Evolutionary conservation across 1,140 invertebrate species (phyloP).

Genomic region (Pteromalus puparum): DNA sequence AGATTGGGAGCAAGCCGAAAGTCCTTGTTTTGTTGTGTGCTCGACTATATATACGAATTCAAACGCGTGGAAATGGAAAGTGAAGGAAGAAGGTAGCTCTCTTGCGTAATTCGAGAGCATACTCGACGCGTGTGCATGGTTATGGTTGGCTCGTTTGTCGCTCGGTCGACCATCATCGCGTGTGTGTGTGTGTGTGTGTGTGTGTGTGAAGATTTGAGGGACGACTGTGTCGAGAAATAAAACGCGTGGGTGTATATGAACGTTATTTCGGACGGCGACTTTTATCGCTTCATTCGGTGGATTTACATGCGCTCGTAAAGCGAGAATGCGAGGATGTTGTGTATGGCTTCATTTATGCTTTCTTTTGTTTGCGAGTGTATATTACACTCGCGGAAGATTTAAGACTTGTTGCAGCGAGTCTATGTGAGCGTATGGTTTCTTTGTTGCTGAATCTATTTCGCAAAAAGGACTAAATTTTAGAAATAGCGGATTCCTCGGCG

Average conservation of each 20-base stretch:
- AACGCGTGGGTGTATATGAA: not conserved
- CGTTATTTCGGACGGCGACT: not conserved
- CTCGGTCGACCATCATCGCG: not conserved
- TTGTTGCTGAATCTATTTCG: not conserved
- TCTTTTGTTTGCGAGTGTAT: not conserved
- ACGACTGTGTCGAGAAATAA: not conserved
- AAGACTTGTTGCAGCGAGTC: not conserved
- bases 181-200: not conserved
- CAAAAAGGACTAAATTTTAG: not conserved
- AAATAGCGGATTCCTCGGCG: not conserved
- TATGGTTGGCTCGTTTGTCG: not conserved
- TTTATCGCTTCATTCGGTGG: not conserved
- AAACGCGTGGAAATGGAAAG: conserved; percentile 69
- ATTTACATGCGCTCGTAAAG: conserved; percentile 3
- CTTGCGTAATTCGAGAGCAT: conserved; percentile 59
- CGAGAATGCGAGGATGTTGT: not conserved
- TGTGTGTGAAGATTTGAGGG: not conserved
- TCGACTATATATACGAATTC: not conserved
- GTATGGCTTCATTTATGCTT: not conserved
- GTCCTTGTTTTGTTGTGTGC: conserved; percentile 31
- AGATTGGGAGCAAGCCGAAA: conserved; percentile 52
- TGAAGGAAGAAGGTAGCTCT: conserved; percentile 61
- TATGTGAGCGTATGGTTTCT: not conserved
- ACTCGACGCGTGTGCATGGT: not conserved
- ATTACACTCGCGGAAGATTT: not conserved